Evolutionary conservation across 2,797 vertebrate genomes (phyloP), one percentile per base, ranked within the genome.

Genomic region (Enteromius argenteus): DNA sequence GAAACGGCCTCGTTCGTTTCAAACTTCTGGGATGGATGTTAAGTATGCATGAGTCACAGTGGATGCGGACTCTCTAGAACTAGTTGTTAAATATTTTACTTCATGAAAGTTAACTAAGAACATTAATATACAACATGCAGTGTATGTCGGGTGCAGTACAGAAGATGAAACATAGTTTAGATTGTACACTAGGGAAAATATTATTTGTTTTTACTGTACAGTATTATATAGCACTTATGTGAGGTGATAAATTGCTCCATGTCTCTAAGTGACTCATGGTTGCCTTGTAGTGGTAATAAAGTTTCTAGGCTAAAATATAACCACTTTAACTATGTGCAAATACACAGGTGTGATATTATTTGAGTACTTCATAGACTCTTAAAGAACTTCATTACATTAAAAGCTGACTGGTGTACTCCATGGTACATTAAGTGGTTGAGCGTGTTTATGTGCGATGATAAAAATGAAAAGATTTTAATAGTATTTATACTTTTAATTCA

Each of bases 401-500:
- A 76, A 68, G 60, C 72, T 75, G 46, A 77, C 62, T 78, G n/a
- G 39, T 60, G 74, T 77, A 19, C 49, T 78, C 74, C 14, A 60
- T 11, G 6, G 73, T 30, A 49, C 71, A 83, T 64, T 69, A 77
- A 71, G 32, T 17, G 37, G 2, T 56, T 4, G 13, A 83, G 8
- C 10, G 8, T 58, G 13, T 60, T 78, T 66, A 74, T 76, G 74
- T 78, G 10, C 3, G 5, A 46, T 69, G 51, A 76, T 84, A 77
- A 84, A 78, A 83, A 27, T 56, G 15, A 13, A 19, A 56, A 23
- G 62, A 76, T 58, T 67, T 66, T 39, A 66, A 66, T n/a, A 56
- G 35, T 77, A 84, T 84, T 84, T 84, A 77, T 78, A 78, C 3
- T 68, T 78, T 78, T 77, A 84, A 68, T 84, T 84, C 21, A 46